Evolutionary conservation across 2,113 vertebrate genomes (phyloP).

Genomic region (Reinhardtius hippoglossoides): DNA sequence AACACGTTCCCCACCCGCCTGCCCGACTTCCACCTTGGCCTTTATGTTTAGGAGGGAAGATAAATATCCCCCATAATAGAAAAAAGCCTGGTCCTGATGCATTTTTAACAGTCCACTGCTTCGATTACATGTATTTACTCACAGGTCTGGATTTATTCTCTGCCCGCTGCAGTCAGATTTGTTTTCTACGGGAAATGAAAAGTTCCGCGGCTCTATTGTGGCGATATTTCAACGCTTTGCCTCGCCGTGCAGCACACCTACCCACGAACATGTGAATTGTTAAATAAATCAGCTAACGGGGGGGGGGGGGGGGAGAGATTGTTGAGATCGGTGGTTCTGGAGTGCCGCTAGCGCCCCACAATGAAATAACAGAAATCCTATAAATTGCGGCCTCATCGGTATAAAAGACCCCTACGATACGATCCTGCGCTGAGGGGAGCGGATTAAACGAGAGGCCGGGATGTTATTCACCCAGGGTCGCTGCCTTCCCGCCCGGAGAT

Average conservation of each 20-base stretch:
- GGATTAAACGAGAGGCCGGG: conserved; percentile 50
- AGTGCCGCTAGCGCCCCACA: conserved; percentile 13
- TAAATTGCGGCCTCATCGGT: conserved; percentile 48
- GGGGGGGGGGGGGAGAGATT: conserved; percentile 19
- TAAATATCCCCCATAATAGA: conserved; percentile 80
- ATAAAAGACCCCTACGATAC: conserved; percentile 53
- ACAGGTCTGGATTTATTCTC: conserved; percentile 81
- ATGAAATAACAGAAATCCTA: conserved; percentile 49
- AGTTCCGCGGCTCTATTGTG: conserved; percentile 63
- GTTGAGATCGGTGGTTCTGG: conserved; percentile 32
- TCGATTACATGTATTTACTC: conserved; percentile 83
- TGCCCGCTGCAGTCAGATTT: conserved; percentile 72
- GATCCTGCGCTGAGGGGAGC: conserved; percentile 41
- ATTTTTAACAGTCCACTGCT: conserved; percentile 83
- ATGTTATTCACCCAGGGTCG: conserved; percentile 58
- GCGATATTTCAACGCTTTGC: conserved; percentile 63
- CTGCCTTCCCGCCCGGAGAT: conserved; percentile 51
- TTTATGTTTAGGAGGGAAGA: conserved; percentile 79
- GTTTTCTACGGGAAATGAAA: conserved; percentile 77
- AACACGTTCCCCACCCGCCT: conserved; percentile 44
- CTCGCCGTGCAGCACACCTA: conserved; percentile 42
- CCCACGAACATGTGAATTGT: conserved; percentile 68
- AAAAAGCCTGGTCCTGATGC: conserved; percentile 75
- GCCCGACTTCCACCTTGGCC: conserved; percentile 59
- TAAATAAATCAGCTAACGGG: conserved; percentile 72